A percentile compares a stretch with the other conserved stretches of the same genome.
phyloP scores from a whole-genome alignment of 2,113 vertebrate species.

The Probosciger aterrimus region DNA sequence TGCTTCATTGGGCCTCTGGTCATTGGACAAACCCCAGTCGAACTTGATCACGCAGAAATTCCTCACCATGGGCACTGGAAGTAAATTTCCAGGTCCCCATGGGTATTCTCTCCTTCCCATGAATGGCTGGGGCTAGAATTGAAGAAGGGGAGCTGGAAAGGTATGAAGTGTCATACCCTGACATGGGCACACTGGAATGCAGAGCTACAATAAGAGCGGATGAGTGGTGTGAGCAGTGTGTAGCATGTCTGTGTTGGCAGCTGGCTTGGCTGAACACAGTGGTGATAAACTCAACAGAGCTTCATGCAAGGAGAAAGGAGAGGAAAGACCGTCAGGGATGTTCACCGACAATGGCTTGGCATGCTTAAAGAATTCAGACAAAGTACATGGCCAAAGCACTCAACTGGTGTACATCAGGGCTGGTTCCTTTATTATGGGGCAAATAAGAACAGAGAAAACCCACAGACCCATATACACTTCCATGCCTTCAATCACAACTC shows the following conservation, averaged over 20 bases:
- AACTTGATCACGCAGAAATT: not conserved
- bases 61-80: not conserved
- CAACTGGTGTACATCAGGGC: fast-evolving
- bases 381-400: not conserved
- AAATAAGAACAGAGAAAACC: not conserved
- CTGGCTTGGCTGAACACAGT: not conserved
- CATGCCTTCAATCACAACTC: fast-evolving
- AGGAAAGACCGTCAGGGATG: not conserved
- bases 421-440: not conserved
- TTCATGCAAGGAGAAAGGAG: not conserved
- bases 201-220: not conserved
- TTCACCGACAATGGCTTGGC: not conserved
- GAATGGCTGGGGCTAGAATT: not conserved
- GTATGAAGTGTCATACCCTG: not conserved
- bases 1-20: not conserved
- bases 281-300: not conserved
- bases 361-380: not conserved
- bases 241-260: not conserved
- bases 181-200: not conserved
- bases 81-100: not conserved
- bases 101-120: not conserved
- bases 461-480: not conserved
- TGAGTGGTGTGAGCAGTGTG: not conserved
- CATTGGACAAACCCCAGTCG: fast-evolving
- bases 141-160: not conserved